phyloP scores from a whole-genome alignment of 2,113 vertebrate species.

The Hiodon tergisus region DNA sequence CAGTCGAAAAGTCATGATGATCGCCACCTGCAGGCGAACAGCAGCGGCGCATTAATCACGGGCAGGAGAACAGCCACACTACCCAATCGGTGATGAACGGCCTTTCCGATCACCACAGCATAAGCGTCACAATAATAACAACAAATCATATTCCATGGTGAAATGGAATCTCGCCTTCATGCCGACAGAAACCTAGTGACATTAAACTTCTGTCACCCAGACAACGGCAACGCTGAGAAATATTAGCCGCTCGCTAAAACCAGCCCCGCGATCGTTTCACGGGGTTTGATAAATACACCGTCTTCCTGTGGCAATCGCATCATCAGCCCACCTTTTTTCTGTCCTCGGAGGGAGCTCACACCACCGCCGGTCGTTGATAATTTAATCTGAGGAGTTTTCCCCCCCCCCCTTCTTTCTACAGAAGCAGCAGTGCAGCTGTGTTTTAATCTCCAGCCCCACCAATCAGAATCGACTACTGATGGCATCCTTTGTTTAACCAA shows the following conservation, averaged over 20 bases:
- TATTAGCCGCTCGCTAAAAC: too few relatives aligned
- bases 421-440: not conserved
- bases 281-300: not conserved
- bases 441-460: not conserved
- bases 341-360: not conserved
- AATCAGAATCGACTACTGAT: not conserved
- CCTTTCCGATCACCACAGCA: not conserved
- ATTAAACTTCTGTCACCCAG: too few relatives aligned
- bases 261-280: not conserved
- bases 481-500: not conserved
- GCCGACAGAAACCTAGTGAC: too few relatives aligned
- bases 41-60: not conserved
- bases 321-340: not conserved
- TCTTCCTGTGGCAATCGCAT: not conserved
- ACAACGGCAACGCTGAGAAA: too few relatives aligned
- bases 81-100: not conserved
- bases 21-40: slow-evolving; percentile 64
- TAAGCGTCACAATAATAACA: not conserved
- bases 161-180: too few relatives aligned
- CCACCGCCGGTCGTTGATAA: not conserved
- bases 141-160: not conserved
- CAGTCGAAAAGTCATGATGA: slow-evolving; percentile 79
- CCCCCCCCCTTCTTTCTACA: not conserved
- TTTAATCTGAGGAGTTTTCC: not conserved
- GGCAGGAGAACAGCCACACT: not conserved